These are phyloP conservation scores for Alviniconcha strummeri DNA, from an alignment of 2,888 invertebrate genomes.

Conservation along the genomic window DNA sequence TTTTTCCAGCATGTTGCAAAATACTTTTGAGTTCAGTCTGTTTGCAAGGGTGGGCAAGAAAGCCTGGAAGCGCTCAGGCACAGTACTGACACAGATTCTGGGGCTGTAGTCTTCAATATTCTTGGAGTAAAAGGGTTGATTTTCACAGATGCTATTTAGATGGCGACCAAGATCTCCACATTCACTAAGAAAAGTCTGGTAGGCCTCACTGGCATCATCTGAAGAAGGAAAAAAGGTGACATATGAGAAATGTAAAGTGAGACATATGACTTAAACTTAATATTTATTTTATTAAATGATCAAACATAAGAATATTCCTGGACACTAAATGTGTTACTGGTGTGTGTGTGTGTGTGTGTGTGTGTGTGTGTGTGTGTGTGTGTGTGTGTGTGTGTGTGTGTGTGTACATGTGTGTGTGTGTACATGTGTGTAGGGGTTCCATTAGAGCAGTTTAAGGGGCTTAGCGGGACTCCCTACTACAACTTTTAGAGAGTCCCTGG, in stretches of 20 bases:
- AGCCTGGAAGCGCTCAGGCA: constrained; percentile 13
- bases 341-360: neutral
- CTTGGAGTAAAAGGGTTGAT: neutral
- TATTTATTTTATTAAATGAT: no score
- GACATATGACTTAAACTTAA: no score
- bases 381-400: neutral
- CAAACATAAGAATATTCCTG: no score
- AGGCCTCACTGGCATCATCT: neutral
- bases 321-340: no score
- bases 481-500: no score
- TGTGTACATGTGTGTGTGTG: neutral
- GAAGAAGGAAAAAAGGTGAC: neutral
- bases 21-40: neutral
- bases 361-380: neutral
- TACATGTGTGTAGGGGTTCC: neutral
- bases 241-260: no score
- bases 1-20: neutral
- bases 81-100: neutral
- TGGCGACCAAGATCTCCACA: neutral
- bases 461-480: no score
- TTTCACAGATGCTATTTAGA: neutral
- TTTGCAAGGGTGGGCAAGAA: neutral
- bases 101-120: constrained; percentile 1
- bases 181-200: neutral
- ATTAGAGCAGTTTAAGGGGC: no score